Percentiles rank a stretch among this genome's conserved stretches.
These are phyloP conservation scores for Masticophis lateralis DNA, from an alignment of 2,797 vertebrate species.

Conservation along the genomic window DNA sequence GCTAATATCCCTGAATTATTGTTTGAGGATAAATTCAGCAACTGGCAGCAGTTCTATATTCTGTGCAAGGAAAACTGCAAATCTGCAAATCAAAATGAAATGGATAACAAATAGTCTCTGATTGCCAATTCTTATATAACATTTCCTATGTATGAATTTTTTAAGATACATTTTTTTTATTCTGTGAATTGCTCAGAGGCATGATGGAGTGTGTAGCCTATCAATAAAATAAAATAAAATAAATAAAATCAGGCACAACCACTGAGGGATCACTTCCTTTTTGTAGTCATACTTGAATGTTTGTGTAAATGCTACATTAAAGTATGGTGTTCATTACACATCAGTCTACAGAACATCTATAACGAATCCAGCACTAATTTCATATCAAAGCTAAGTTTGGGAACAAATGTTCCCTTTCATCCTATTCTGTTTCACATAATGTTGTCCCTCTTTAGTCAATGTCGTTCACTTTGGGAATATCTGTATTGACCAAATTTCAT, in stretches of 20 bases:
- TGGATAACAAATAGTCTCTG: constrained; percentile 4
- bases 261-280: constrained; percentile 22
- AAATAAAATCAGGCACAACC: background rate
- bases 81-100: background rate
- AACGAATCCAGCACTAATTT: constrained; percentile 7
- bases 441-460: background rate
- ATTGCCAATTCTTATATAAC: constrained; percentile 41
- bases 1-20: constrained; percentile 2
- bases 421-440: background rate
- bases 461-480: background rate
- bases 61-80: background rate
- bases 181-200: background rate
- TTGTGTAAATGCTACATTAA: background rate
- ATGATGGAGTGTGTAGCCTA: background rate
- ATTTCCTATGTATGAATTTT: constrained; percentile 1
- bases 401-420: background rate
- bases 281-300: constrained; percentile 15
- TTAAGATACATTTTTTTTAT: constrained; percentile 28
- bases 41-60: background rate
- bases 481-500: background rate
- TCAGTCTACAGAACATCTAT: constrained; percentile 8
- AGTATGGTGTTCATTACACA: constrained; percentile 20
- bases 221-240: constrained; percentile 49
- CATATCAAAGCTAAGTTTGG: background rate
- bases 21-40: background rate